Base-by-base conservation (phyloP, 2,888 invertebrate genomes). In the Tenthredo livida region DNA sequence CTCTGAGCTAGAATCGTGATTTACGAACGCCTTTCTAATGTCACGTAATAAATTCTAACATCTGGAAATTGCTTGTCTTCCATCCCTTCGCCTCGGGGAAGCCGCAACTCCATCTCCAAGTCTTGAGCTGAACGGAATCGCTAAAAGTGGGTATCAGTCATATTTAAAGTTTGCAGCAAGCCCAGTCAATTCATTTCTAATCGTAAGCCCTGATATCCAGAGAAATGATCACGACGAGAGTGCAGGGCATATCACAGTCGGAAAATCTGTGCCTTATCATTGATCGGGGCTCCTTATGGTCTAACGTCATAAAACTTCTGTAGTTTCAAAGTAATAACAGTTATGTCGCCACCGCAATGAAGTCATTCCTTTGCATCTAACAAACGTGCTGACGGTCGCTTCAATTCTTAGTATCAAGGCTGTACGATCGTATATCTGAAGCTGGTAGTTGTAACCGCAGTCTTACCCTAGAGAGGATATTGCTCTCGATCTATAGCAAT, bases 391-490 rank as follows among this genome's bases (percentile, higher is more conserved):
- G 29, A 29, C 61, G 40, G 37, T 80, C 21, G 58, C 33, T 80
- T 80, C 61, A 37, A 61, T 80, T 80, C 80, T 50, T 21, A 58
- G 80, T 80, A 80, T 58, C 58, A 80, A 80, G 80, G 58, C 61
- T 61, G 80, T 61, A 80, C 61, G 80, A 80, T 80, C 80, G 80
- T 70, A 70, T 83, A 67, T 65, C 70, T 83, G 25, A 70, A 83
- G 83, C 37, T 67, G 67, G 67, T 61, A 83, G 67, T 83, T 83
- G 83, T 61, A 70, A 83, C 83, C 83, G 83, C 83, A 83, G 70
- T 83, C 83, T 65, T 83, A 83, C 67, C 83, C 83, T 47, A 83
- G 67, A 67, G 83, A 83, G 83, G 83, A 83, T 83, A 83, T 83
- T 83, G 83, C 65, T 83, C 83, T 83, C 83, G 67, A 83, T 67